Conservation (phyloP, 2,797 vertebrate species). For the Notolepis coatsorum region DNA sequence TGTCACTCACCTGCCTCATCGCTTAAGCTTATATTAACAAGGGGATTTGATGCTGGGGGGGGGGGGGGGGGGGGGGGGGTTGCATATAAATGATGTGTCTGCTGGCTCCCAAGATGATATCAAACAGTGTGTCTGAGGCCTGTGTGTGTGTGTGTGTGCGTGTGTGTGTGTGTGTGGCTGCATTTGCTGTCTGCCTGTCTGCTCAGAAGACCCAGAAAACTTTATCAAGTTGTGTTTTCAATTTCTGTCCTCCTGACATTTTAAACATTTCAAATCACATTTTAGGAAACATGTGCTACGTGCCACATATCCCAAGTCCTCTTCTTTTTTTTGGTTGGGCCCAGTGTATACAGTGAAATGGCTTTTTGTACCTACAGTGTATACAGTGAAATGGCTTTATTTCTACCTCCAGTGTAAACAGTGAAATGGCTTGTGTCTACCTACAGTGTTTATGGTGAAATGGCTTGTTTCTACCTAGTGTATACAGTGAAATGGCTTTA, state of each 20-base stretch:
- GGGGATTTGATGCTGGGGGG: constrained; percentile 59
- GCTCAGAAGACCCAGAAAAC: background rate
- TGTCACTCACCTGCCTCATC: constrained; percentile 65
- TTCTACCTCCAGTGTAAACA: no score
- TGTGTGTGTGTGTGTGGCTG: background rate
- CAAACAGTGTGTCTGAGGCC: constrained; percentile 35
- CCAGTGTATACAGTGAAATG: constrained; percentile 29
- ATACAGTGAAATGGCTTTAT: no score
- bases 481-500: no score
- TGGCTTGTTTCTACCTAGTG: no score
- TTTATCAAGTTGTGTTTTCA: constrained; percentile 31
- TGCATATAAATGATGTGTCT: constrained; percentile 79
- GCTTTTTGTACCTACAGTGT: no score
- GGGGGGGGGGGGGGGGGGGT: constrained; percentile 59
- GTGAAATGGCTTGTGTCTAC: no score
- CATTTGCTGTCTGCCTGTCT: constrained; percentile 12
- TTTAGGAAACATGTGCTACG: constrained; percentile 41
- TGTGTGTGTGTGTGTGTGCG: background rate
- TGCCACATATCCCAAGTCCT: constrained; percentile 31
- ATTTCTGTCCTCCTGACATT: constrained; percentile 49
- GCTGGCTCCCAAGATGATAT: constrained; percentile 63
- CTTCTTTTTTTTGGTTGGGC: no score
- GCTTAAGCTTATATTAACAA: constrained; percentile 68
- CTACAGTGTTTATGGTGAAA: no score
- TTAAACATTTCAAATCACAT: constrained; percentile 62